Evolutionary conservation across 2,797 vertebrate genomes (phyloP), one percentile per base, ranked within the genome.

Genomic region (Steatocranus sp.): DNA sequence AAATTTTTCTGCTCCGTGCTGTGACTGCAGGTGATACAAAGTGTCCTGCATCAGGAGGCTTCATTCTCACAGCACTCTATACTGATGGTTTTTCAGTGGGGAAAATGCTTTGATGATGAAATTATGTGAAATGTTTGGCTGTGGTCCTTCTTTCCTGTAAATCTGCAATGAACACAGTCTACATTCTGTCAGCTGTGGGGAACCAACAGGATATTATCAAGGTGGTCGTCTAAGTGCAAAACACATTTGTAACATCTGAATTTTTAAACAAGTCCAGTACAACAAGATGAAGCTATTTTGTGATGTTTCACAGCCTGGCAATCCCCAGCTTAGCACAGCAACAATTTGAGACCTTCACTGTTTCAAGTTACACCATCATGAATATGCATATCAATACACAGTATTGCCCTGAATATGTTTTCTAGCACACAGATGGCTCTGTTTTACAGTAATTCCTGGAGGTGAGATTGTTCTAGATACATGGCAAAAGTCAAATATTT

Each of bases 31-130:
- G 77, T 83, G 88, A 89, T 89, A 50, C 82, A 80, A 81, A 79
- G 53, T 25, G 76, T 83, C 85, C 88, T 66, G 85, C 76, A 83
- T 83, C 49, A 79, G 66, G 87, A 88, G 51, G 27, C 63, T 75
- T 84, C 50, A 51, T 90, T 89, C 76, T 49, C 81, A 75, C 83
- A 36, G 61, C 68, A 46, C 86, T 87, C 83, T 89, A 90, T 83
- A 78, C 34, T 77, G 82, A 83, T 15, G 78, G 80, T 74, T 78
- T 51, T 88, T 88, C 58, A 48, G 78, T 18, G 84, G 80, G 82
- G 61, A 74, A 88, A 86, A 86, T 2, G 34, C 87, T 93, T 91
- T 89, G 93, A 93, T 96, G 95, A 96, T 95, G 95, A 96, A 96
- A 96, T 88, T 20, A 80, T 87, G 83, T 86, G 94, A 93, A 96